A percentile compares a stretch with the other conserved stretches of the same genome.
These are phyloP conservation scores for Ispidina lecontei DNA, from an alignment of 2,797 vertebrate species.

Conservation along the genomic window DNA sequence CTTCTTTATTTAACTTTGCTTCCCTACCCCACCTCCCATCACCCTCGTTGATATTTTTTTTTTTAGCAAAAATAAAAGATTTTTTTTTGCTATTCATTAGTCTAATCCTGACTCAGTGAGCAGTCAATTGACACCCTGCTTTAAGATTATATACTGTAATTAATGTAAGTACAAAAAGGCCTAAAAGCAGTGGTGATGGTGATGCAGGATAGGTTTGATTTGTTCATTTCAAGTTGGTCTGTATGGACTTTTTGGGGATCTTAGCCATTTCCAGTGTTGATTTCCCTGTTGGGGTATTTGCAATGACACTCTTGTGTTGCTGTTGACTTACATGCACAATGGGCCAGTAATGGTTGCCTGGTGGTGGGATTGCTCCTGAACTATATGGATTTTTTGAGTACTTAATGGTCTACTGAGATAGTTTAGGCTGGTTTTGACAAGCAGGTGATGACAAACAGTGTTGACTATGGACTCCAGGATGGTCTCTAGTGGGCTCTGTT, in stretches of 20 bases:
- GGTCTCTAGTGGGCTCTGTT: background rate
- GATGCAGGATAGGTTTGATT: background rate
- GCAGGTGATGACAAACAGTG: background rate
- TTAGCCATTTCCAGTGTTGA: background rate
- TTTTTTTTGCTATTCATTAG: background rate
- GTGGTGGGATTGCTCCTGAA: background rate
- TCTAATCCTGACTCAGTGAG: background rate
- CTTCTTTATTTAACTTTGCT: background rate
- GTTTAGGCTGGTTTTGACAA: background rate
- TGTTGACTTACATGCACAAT: background rate
- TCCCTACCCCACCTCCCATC: accelerated
- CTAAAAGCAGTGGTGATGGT: background rate
- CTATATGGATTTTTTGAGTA: background rate
- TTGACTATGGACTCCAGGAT: background rate
- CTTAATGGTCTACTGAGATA: background rate
- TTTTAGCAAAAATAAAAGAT: background rate
- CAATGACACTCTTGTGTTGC: background rate
- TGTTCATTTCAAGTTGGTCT: background rate
- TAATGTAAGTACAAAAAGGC: background rate
- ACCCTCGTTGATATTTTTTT: background rate
- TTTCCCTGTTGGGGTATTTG: background rate
- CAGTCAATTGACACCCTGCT: background rate
- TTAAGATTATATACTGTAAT: background rate
- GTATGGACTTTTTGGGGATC: background rate
- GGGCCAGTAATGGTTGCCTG: background rate